Conservation (phyloP, 1,140 invertebrate species). For the Pachypsylla venusta region DNA sequence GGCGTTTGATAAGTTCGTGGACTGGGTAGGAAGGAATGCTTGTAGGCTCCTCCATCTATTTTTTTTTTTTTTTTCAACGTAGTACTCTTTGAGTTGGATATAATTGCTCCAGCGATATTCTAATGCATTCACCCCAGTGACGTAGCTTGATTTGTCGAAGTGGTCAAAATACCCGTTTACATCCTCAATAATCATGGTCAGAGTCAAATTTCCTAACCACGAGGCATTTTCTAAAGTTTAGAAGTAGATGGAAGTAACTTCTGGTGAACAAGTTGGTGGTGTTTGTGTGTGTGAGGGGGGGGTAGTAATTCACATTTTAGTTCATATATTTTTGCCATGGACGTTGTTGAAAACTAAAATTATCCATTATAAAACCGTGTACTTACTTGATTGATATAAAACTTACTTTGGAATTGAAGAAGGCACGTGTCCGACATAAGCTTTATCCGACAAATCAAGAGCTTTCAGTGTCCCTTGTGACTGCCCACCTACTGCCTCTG, state of each 20-base stretch:
- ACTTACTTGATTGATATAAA: constrained; percentile 14
- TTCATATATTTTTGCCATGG: constrained; percentile 14
- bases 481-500: constrained; percentile 60
- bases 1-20: too few relatives aligned
- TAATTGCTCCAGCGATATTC: too few relatives aligned
- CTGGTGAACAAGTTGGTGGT: not conserved
- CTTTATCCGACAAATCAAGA: constrained; percentile 63
- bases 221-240: not conserved
- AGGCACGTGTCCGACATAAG: constrained; percentile 69
- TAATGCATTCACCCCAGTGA: too few relatives aligned
- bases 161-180: too few relatives aligned
- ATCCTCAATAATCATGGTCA: too few relatives aligned
- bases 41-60: too few relatives aligned
- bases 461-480: constrained; percentile 64
- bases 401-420: constrained; percentile 51
- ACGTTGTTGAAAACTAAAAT: constrained; percentile 15
- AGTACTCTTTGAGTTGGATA: too few relatives aligned
- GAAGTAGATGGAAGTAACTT: not conserved
- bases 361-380: constrained; percentile 17
- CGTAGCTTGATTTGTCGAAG: too few relatives aligned
- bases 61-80: too few relatives aligned
- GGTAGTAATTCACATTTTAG: too few relatives aligned
- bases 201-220: too few relatives aligned
- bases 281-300: not conserved
- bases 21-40: too few relatives aligned